Evolutionary conservation across 2,888 invertebrate species (phyloP).

Genomic region (Agriopis marginaria): DNA sequence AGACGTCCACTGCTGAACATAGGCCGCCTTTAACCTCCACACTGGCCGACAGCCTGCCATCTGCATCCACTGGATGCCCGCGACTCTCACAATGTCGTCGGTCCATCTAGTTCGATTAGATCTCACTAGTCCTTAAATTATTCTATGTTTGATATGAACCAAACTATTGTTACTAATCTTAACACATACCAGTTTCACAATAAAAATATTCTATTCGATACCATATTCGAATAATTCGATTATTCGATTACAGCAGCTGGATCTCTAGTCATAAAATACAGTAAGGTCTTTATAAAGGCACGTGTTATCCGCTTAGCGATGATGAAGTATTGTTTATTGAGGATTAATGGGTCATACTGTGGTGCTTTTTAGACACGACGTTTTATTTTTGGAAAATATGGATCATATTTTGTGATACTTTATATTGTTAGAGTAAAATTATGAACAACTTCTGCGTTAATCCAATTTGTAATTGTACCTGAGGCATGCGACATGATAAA

Average conservation of each 20-base stretch:
- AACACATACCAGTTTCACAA: too few species aligned
- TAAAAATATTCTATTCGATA: too few species aligned
- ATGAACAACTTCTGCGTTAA: neutral
- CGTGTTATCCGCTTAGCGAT: conserved; percentile 57
- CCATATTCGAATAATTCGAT: conserved; percentile 9
- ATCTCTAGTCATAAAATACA: conserved; percentile 46
- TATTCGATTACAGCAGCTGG: neutral
- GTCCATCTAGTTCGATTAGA: too few species aligned
- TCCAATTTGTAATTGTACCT: neutral
- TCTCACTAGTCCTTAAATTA: too few species aligned
- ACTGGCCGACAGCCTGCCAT: too few species aligned
- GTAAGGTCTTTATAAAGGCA: conserved; percentile 47
- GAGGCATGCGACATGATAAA: neutral
- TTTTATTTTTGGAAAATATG: conserved; percentile 2
- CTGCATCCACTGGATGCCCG: too few species aligned
- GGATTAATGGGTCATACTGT: conserved; percentile 36
- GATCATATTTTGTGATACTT: neutral
- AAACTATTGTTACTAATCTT: too few species aligned
- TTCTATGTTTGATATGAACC: too few species aligned
- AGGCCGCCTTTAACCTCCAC: too few species aligned
- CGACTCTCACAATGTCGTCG: too few species aligned
- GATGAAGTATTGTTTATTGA: conserved; percentile 55
- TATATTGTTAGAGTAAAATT: neutral
- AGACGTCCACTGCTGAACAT: too few species aligned
- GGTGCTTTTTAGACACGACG: conserved; percentile 10